Evolutionary conservation across 1,140 invertebrate genomes (phyloP).

Genomic region (Aricia agestis): DNA sequence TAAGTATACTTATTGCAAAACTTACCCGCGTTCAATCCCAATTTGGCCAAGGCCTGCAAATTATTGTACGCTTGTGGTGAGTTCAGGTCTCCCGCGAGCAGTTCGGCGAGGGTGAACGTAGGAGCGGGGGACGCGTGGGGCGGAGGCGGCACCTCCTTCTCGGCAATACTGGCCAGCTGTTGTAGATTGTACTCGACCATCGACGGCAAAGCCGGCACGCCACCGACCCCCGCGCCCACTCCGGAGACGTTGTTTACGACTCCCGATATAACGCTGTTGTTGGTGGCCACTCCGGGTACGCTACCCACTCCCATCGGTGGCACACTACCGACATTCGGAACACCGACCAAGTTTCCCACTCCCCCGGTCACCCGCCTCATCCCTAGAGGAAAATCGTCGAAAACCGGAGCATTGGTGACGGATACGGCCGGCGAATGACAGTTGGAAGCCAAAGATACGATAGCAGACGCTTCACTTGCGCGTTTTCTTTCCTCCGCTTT

Average conservation of each 20-base stretch:
- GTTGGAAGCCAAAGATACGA: constrained; percentile 68
- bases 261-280: constrained; percentile 47
- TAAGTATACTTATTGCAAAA: not conserved
- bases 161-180: constrained; percentile 86
- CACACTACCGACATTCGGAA: constrained; percentile 49
- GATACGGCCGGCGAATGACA: constrained; percentile 68
- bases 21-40: constrained; percentile 85
- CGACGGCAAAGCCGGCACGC: constrained; percentile 77
- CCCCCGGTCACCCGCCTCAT: constrained; percentile 60
- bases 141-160: constrained; percentile 75
- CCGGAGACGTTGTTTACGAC: constrained; percentile 54
- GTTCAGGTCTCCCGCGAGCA: constrained; percentile 83
- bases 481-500: constrained; percentile 72
- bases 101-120: constrained; percentile 83
- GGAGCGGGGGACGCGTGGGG: constrained; percentile 82
- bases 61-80: constrained; percentile 89
- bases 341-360: constrained; percentile 52
- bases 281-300: constrained; percentile 45
- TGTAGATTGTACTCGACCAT: constrained; percentile 91
- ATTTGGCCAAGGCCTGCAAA: constrained; percentile 90
- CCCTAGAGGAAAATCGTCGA: constrained; percentile 60
- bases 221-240: constrained; percentile 42
- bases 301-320: constrained; percentile 50
- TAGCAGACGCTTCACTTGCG: constrained; percentile 82
- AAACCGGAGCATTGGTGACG: constrained; percentile 62